Conservation (phyloP, 1,140 invertebrate species). For the Brachionus paranguensis region DNA sequence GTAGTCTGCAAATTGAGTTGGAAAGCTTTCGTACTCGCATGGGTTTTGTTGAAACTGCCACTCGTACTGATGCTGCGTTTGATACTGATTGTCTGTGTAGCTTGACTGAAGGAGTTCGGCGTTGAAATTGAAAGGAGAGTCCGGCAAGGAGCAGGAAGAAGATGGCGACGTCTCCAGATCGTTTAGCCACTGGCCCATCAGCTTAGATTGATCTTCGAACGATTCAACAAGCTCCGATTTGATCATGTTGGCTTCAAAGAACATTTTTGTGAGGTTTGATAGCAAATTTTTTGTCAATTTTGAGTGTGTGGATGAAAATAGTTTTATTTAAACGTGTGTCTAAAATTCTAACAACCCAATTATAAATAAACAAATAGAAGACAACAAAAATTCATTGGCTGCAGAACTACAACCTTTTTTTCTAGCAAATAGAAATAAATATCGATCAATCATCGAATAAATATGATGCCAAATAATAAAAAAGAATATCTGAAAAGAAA, state of each 20-base stretch:
- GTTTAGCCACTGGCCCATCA: neutral
- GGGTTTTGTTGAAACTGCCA: neutral
- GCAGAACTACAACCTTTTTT: neutral
- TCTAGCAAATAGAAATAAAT: neutral
- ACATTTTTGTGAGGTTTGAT: neutral
- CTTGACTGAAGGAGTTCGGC: neutral
- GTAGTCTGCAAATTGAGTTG: neutral
- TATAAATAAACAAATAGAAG: neutral
- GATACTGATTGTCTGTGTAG: neutral
- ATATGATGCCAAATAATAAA: neutral
- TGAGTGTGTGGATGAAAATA: neutral
- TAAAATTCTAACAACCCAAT: neutral
- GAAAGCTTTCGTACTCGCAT: neutral
- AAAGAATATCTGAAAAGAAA: neutral
- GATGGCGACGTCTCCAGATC: neutral
- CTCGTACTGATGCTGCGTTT: neutral
- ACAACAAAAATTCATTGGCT: neutral
- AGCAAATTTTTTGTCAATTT: neutral
- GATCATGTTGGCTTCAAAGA: neutral
- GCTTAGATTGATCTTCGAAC: neutral
- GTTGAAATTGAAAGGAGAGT: neutral
- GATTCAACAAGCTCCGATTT: conserved; percentile 4
- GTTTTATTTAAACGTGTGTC: conserved; percentile 7
- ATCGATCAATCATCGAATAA: neutral
- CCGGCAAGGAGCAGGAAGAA: neutral